phyloP scores from a whole-genome alignment of 2,888 invertebrate genomes.

The Trachelus tabidus region DNA sequence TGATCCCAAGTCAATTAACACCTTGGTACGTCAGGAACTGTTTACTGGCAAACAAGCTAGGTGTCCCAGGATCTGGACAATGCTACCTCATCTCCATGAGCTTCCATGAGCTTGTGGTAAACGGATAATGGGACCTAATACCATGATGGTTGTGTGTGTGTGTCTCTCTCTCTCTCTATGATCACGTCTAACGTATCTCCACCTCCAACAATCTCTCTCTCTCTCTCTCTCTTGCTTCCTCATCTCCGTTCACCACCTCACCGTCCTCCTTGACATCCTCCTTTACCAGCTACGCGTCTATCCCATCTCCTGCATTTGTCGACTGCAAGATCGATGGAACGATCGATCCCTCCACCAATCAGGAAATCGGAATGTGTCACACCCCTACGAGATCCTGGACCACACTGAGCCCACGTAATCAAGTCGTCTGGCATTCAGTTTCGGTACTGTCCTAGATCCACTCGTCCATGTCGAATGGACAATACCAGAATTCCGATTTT shows the following conservation, averaged over 20 bases:
- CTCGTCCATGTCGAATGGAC: neutral
- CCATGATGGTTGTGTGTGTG: conserved; percentile 16
- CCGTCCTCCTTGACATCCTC: conserved; percentile 4
- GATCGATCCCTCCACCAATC: conserved; percentile 2
- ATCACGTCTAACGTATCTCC: neutral
- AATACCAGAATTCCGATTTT: neutral
- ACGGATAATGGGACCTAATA: conserved; percentile 50
- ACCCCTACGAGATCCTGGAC: neutral
- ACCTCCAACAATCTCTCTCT: neutral
- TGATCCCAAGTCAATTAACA: conserved; percentile 40
- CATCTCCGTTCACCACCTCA: conserved; percentile 9
- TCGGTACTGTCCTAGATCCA: neutral
- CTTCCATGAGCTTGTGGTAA: conserved; percentile 34
- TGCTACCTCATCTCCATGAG: conserved; percentile 34
- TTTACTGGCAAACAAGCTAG: conserved; percentile 41
- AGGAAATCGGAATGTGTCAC: conserved; percentile 8
- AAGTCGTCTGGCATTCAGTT: neutral
- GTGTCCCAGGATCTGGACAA: conserved; percentile 35
- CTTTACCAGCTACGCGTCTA: neutral
- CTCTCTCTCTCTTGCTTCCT: neutral
- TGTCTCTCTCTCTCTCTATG: neutral
- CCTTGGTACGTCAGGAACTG: conserved; percentile 40
- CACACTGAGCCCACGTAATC: neutral
- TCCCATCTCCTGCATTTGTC: conserved; percentile 15
- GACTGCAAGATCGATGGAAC: conserved; percentile 14